Percentiles rank a stretch among this genome's conserved stretches.
Evolutionary conservation across 2,888 invertebrate species (phyloP).

Genomic region (Lithophane semibrunnea): DNA sequence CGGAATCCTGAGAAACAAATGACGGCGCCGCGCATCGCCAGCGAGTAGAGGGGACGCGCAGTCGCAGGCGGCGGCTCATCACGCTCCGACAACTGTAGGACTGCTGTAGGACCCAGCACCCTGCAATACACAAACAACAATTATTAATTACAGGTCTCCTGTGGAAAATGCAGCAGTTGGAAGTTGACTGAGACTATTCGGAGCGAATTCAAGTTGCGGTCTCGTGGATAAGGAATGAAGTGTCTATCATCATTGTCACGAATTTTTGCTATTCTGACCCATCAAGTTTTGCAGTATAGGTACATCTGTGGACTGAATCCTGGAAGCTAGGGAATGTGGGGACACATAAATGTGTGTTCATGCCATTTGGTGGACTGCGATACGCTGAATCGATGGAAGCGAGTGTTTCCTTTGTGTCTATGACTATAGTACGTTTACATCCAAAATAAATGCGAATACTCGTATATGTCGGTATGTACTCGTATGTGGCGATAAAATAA

Average conservation of each 20-base stretch:
- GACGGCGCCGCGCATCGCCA: constrained; percentile 96
- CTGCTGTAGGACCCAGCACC: constrained; percentile 95
- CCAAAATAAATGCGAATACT: background rate
- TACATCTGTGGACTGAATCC: too few relatives aligned
- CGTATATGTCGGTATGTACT: background rate
- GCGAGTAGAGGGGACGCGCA: constrained; percentile 95
- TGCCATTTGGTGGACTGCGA: background rate
- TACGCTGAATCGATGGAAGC: background rate
- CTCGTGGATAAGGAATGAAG: background rate
- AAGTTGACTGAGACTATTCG: background rate
- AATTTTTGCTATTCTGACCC: background rate
- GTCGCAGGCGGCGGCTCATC: constrained; percentile 93
- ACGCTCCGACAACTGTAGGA: constrained; percentile 93
- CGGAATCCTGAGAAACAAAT: constrained; percentile 98
- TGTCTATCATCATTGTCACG: background rate
- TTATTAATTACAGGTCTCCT: background rate
- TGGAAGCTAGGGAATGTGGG: too few relatives aligned
- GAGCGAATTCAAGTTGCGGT: background rate
- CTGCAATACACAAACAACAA: constrained; percentile 78
- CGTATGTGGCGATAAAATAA: background rate
- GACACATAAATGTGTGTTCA: background rate
- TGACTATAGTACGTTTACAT: background rate
- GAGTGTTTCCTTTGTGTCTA: background rate
- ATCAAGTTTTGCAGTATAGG: too few relatives aligned
- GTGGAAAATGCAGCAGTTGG: background rate